These are phyloP conservation scores for Leptinotarsa texana DNA, from an alignment of 1,140 invertebrate genomes.

Conservation along the genomic window DNA sequence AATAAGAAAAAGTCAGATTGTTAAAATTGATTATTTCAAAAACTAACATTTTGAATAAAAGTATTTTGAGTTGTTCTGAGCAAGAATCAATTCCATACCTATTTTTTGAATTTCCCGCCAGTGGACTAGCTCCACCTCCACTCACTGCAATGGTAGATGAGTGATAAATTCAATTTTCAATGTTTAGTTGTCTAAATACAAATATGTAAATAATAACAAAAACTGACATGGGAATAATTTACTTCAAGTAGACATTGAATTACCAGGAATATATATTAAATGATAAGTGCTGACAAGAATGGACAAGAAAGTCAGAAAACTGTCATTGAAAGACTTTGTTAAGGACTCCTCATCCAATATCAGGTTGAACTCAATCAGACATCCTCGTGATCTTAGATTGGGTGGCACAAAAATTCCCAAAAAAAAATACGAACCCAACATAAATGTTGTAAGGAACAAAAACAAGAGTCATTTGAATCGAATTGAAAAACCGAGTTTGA, in stretches of 20 bases:
- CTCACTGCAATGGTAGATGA: too few relatives aligned
- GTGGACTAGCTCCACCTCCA: too few relatives aligned
- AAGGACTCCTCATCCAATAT: not conserved
- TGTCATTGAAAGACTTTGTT: slow-evolving; percentile 11
- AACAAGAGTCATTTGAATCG: not conserved
- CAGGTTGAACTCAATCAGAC: slow-evolving; percentile 13
- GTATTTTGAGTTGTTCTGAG: too few relatives aligned
- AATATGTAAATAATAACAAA: slow-evolving; percentile 3
- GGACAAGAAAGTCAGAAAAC: slow-evolving; percentile 10
- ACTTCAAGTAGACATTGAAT: not conserved
- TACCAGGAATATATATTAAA: not conserved
- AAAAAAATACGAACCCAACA: slow-evolving; percentile 23
- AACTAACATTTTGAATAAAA: too few relatives aligned
- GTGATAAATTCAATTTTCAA: not conserved
- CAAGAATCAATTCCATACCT: too few relatives aligned
- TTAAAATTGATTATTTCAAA: too few relatives aligned
- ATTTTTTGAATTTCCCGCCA: too few relatives aligned
- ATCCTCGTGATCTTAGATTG: slow-evolving; percentile 23
- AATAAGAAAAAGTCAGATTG: too few relatives aligned
- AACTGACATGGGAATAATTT: not conserved
- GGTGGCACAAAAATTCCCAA: slow-evolving; percentile 19
- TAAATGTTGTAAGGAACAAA: slow-evolving; percentile 26
- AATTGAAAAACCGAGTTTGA: not conserved
- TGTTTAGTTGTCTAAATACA: not conserved
- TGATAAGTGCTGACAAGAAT: not conserved